Evolutionary conservation across 2,888 invertebrate species (phyloP).

Genomic region (Drosophila merina): DNA sequence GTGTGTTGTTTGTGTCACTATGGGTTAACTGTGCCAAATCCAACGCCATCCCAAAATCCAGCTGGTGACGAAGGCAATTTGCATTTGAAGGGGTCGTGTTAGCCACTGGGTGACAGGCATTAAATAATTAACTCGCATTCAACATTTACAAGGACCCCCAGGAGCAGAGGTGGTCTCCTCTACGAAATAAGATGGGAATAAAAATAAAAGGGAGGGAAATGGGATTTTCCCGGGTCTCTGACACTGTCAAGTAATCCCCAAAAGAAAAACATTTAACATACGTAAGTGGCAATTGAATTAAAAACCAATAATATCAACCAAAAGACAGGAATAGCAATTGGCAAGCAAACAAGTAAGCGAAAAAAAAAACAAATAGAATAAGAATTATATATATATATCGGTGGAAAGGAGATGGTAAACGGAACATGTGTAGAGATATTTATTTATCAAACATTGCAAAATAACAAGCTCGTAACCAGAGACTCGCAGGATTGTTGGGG

Average conservation of each 20-base stretch:
- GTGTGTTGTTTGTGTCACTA: conserved; percentile 40
- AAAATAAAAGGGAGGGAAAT: not conserved
- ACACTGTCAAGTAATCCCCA: conserved; percentile 55
- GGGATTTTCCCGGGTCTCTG: conserved; percentile 11
- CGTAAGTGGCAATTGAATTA: conserved; percentile 70
- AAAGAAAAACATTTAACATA: conserved; percentile 56
- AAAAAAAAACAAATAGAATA: not conserved
- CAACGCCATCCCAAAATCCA: conserved; percentile 16
- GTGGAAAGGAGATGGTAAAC: not conserved
- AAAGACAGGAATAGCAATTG: conserved; percentile 22
- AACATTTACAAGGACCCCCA: conserved; percentile 46
- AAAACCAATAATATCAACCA: conserved; percentile 62
- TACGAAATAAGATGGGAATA: not conserved
- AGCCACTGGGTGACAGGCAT: conserved; percentile 84
- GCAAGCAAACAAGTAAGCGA: not conserved
- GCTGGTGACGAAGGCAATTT: conserved; percentile 82
- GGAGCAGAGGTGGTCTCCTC: not conserved
- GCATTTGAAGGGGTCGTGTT: conserved; percentile 82
- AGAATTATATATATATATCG: not conserved
- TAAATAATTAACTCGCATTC: conserved; percentile 82
- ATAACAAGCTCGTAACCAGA: conserved; percentile 32
- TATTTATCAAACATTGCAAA: conserved; percentile 64
- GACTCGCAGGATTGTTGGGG: conserved; percentile 13
- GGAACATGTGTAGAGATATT: conserved; percentile 60
- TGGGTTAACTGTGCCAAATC: conserved; percentile 49